Evolutionary conservation across 1,140 invertebrate species (phyloP).

Genomic region (Saccostrea glomerata): DNA sequence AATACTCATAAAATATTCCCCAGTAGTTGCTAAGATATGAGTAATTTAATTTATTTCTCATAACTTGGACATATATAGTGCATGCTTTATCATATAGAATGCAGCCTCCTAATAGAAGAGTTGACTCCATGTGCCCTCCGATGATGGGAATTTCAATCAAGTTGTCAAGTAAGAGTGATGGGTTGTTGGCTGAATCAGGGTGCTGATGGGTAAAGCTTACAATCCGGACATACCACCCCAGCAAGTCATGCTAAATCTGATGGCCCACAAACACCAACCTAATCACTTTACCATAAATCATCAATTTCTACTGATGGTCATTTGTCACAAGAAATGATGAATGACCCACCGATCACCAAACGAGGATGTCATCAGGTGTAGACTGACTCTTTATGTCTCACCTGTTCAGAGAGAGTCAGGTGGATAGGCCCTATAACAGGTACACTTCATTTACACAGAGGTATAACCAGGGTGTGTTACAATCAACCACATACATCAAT

Average conservation of each 20-base stretch:
- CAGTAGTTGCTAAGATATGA: conserved; percentile 28
- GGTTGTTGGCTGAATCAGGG: conserved; percentile 8
- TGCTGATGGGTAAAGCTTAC: conserved; percentile 11
- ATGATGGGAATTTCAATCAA: conserved; percentile 31
- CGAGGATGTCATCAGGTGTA: not conserved
- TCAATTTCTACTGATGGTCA: conserved; percentile 24
- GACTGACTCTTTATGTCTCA: not conserved
- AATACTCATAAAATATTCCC: not conserved
- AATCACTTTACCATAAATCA: conserved; percentile 11
- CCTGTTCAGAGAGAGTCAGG: not conserved
- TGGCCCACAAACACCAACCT: not conserved
- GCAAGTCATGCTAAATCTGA: not conserved
- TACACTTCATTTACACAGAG: not conserved
- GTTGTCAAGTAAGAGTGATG: conserved; percentile 16
- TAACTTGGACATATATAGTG: not conserved
- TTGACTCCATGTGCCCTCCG: not conserved
- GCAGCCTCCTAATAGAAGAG: conserved; percentile 6
- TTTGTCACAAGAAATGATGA: conserved; percentile 25
- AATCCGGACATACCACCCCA: conserved; percentile 2
- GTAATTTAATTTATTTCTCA: conserved; percentile 26
- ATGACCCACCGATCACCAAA: not conserved
- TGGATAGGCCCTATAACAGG: not conserved
- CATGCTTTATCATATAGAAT: not conserved
- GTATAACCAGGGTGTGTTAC: no score
- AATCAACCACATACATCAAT: not conserved